Conservation (phyloP, 1,140 invertebrate species). For the Geopemphigus sp. region DNA sequence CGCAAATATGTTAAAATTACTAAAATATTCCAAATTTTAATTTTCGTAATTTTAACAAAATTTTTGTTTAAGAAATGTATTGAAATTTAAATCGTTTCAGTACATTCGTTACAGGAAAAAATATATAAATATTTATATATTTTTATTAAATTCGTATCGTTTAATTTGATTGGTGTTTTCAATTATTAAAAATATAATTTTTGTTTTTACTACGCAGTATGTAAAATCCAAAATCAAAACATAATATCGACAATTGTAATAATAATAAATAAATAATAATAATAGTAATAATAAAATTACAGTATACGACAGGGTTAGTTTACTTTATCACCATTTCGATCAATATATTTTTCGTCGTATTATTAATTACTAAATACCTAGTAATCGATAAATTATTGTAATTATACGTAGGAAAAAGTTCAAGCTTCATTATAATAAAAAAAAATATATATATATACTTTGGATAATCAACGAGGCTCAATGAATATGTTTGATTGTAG, state of each 20-base stretch:
- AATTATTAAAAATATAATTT: constrained; percentile 16
- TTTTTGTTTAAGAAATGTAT: not conserved
- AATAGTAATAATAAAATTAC: constrained; percentile 15
- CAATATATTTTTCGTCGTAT: constrained; percentile 7
- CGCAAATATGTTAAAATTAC: not conserved
- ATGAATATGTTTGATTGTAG: constrained; percentile 46
- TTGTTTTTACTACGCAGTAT: not conserved
- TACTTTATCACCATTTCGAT: not conserved
- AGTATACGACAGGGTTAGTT: constrained; percentile 24
- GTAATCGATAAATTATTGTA: constrained; percentile 23
- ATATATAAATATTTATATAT: not conserved
- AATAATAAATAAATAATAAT: not conserved
- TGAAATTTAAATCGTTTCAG: constrained; percentile 3
- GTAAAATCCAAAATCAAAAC: constrained; percentile 6
- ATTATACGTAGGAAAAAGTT: constrained; percentile 41
- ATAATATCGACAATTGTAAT: not conserved
- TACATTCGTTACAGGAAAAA: not conserved
- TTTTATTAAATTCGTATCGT: not conserved
- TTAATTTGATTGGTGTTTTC: constrained; percentile 30
- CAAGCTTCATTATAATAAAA: constrained; percentile 47
- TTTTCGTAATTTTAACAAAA: not conserved
- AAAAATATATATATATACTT: constrained; percentile 48
- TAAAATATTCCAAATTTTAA: not conserved
- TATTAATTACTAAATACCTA: constrained; percentile 10
- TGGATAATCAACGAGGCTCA: constrained; percentile 49